Evolutionary conservation across 2,888 invertebrate species (phyloP), one percentile per base, ranked within the genome.

Genomic region (Eupithecia pulchellata): DNA sequence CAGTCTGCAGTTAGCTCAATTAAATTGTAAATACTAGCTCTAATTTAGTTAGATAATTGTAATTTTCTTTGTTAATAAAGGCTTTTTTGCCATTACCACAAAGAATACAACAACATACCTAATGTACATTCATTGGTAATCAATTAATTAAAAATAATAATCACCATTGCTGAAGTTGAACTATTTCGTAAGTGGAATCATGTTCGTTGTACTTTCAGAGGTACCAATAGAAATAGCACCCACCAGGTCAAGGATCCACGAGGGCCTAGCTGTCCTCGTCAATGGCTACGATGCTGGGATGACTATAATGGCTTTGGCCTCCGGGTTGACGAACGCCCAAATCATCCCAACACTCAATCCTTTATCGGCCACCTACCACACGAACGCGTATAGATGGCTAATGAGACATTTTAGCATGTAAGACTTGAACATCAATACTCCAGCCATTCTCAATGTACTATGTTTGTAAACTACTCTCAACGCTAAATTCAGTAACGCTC

Each of bases 321-420:
- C 61, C n/a, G 61, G 61, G 13, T 20, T 34, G 13, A 61, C 34
- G 5, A 25, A 25, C n/a, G 14, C 20, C 20, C 0, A 25, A 6
- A 25, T 25, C 61, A 36, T 36, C 25, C 61, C 34, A 2, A 32
- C 32, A 8, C 34, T 61, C 25, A 61, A 61, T 61, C 34, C 61
- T 6, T 13, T 61, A 25, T 30, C 61, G 5, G 61, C 61, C 5
- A 1, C 20, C 25, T 61, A 25, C 25, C 30, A 61, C 61, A 61
- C 61, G 34, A 61, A 61, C 32, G 11, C 57, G 17, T 75, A 75
- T 55, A 68, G 75, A 73, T 75, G 75, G 75, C 25, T 52, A n/a
- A 36, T 75, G 34, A 39, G 75, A 68, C 73, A 76, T 60, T 63
- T 75, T 17, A 72, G 76, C 61, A 61, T 61, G 61, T 61, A 61